These are phyloP conservation scores for Baccha elongata DNA, from an alignment of 2,888 invertebrate genomes.

Conservation along the genomic window DNA sequence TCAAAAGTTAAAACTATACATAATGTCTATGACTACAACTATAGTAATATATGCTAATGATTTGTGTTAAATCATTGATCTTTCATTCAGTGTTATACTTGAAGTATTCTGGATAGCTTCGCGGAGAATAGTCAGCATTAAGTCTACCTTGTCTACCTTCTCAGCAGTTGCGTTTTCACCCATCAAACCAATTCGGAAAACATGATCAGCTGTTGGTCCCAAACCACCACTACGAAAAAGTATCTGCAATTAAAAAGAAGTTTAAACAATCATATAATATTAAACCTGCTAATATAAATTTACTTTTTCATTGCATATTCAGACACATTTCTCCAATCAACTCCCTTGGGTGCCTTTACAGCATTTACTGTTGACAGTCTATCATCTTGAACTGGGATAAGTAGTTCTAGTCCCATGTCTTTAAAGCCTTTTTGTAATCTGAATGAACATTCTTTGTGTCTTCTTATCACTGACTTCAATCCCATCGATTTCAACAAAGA, in stretches of 20 bases:
- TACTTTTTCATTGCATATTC: conserved; percentile 87
- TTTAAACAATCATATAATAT: not conserved
- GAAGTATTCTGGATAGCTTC: conserved; percentile 81
- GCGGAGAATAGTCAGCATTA: conserved; percentile 79
- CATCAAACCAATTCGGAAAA: conserved; percentile 94
- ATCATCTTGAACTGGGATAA: conserved; percentile 86
- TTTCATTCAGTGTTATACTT: conserved; percentile 76
- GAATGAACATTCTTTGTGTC: conserved; percentile 87
- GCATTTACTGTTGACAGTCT: conserved; percentile 88
- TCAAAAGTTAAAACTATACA: not conserved
- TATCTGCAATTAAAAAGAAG: conserved; percentile 78
- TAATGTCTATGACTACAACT: not conserved
- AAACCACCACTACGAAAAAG: conserved; percentile 89
- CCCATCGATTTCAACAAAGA: conserved; percentile 89
- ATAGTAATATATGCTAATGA: too few relatives aligned
- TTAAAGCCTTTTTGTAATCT: conserved; percentile 87
- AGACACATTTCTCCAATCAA: conserved; percentile 86
- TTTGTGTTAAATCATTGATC: conserved; percentile 78
- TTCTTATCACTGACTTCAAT: conserved; percentile 86
- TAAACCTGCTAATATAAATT: conserved; percentile 74
- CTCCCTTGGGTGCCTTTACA: conserved; percentile 85
- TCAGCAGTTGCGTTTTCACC: conserved; percentile 84
- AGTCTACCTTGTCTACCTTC: conserved; percentile 81
- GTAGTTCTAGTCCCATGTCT: conserved; percentile 87
- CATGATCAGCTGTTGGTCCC: conserved; percentile 90